Percentiles rank a stretch among this genome's conserved stretches.
Conservation (phyloP, 2,113 vertebrate species). For the Plecotus auritus region DNA sequence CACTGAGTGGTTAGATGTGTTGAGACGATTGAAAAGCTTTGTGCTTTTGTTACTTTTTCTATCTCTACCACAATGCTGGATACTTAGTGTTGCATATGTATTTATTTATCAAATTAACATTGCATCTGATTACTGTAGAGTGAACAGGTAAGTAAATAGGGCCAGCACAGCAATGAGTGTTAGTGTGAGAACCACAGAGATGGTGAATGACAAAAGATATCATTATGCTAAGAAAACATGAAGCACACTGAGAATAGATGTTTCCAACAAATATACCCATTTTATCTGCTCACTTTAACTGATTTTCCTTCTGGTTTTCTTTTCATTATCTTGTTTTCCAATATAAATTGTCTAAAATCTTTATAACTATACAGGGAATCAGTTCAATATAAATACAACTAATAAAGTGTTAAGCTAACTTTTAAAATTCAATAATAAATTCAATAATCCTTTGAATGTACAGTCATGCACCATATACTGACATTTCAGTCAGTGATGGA, state of each 20-base stretch:
- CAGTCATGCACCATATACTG: no score
- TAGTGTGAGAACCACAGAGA: neutral
- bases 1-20: neutral
- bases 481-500: neutral
- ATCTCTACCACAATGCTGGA: neutral
- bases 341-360: neutral
- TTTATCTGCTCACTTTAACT: neutral
- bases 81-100: neutral
- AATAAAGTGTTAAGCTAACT: neutral
- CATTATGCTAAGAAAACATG: neutral
- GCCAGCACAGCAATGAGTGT: neutral
- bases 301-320: neutral
- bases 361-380: neutral
- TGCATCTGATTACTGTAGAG: neutral
- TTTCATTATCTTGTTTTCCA: neutral
- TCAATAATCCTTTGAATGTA: neutral
- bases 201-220: neutral
- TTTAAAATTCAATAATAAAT: neutral
- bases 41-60: neutral
- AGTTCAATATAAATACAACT: neutral
- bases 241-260: neutral
- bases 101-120: neutral
- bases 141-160: neutral
- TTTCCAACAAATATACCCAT: neutral
- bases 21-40: neutral